Conservation (phyloP, 2,888 invertebrate species). For the Aleiodes alternator region DNA sequence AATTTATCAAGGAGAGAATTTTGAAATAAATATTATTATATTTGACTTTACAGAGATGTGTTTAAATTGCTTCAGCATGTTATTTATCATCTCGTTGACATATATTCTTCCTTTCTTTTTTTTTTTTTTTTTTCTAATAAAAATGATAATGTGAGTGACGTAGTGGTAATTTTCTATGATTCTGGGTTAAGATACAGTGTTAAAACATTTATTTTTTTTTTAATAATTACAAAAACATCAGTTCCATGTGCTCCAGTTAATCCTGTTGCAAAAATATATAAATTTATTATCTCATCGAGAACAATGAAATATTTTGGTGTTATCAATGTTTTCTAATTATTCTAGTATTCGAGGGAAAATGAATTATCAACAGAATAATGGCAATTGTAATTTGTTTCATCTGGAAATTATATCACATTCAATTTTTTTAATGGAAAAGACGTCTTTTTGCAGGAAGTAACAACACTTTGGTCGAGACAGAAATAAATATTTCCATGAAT, state of each 20-base stretch:
- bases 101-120: too few species aligned
- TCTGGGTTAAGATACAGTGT: constrained; percentile 30
- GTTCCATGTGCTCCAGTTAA: not conserved
- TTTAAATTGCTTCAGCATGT: constrained; percentile 16
- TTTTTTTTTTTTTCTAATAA: constrained; percentile 15
- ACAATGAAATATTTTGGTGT: too few species aligned
- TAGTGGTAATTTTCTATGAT: constrained; percentile 3
- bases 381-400: too few species aligned
- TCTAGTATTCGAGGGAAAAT: too few species aligned
- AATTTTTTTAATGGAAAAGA: too few species aligned
- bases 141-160: constrained; percentile 27
- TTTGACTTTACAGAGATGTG: constrained; percentile 16
- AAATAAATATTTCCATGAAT: constrained; percentile 49
- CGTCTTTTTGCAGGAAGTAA: too few species aligned
- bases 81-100: constrained; percentile 34
- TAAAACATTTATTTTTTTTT: constrained; percentile 2
- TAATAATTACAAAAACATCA: not conserved
- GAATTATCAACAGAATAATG: too few species aligned
- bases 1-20: constrained; percentile 12
- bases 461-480: constrained; percentile 21
- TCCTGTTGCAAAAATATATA: not conserved
- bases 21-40: constrained; percentile 29
- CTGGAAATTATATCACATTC: too few species aligned
- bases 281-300: too few species aligned
- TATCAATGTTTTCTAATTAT: too few species aligned